A percentile compares a stretch with the other conserved stretches of the same genome.
These are phyloP conservation scores for Drosophila seguyi DNA, from an alignment of 1,140 invertebrate species.

Conservation along the genomic window DNA sequence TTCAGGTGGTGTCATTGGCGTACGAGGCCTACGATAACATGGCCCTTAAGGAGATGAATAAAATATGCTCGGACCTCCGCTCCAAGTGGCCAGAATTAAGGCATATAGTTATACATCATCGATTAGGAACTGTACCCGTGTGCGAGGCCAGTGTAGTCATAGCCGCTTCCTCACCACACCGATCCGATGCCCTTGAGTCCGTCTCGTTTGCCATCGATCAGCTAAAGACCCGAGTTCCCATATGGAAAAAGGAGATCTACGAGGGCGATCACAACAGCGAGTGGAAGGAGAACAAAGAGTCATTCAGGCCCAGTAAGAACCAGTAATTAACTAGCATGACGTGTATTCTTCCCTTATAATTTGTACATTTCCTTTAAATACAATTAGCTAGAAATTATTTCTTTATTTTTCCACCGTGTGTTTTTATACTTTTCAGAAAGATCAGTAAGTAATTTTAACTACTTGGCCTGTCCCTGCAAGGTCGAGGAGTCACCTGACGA, in stretches of 20 bases:
- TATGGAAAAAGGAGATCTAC: constrained; percentile 99
- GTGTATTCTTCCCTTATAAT: constrained; percentile 18
- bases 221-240: constrained; percentile 95
- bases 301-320: constrained; percentile 87
- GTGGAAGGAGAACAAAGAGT: constrained; percentile 94
- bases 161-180: constrained; percentile 94
- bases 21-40: constrained; percentile 98
- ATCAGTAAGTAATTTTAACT: constrained; percentile 53
- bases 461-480: constrained; percentile 63
- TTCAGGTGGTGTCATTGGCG: constrained; percentile 91
- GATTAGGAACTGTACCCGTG: constrained; percentile 94
- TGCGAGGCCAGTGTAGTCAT: constrained; percentile 96
- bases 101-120: constrained; percentile 93
- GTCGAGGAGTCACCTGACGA: constrained; percentile 79
- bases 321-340: constrained; percentile 17
- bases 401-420: background rate
- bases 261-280: constrained; percentile 86
- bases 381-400: constrained; percentile 23
- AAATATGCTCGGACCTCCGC: constrained; percentile 91
- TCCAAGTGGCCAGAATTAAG: constrained; percentile 90
- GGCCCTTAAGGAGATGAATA: constrained; percentile 93
- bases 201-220: constrained; percentile 93
- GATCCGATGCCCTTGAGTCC: constrained; percentile 92
- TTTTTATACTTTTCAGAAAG: constrained; percentile 10
- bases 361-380: constrained; percentile 30